Evolutionary conservation across 2,888 invertebrate species (phyloP), one percentile per base, ranked within the genome.

Genomic region (Troglohyphantes excavatus): DNA sequence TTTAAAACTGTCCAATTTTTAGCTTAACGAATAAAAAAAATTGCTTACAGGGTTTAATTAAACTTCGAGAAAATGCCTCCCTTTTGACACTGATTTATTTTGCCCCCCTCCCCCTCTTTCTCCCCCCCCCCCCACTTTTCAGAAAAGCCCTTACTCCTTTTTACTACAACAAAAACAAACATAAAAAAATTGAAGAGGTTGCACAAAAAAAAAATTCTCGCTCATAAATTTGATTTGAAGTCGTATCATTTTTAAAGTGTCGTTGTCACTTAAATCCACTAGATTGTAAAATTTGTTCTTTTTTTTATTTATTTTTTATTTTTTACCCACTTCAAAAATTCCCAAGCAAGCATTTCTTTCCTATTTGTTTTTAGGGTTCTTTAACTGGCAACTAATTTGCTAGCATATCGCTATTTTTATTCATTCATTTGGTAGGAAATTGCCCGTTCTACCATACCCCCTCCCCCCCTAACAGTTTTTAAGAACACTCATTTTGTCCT

Each of bases 161-260:
- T 88, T 88, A 27, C 43, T 27, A 29, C 70, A 59, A 82, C 26
- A 59, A 59, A 67, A 46, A 46, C 9, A 53, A 67, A 61, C 26
- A 33, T 70, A 33, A 76, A 82, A 82, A 75, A 27, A 21, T 59
- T 7, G n/a, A 53, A 26, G 67, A 73, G 68, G 67, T 88, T 75
- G 67, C 5, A n/a, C 0, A 53, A 63, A 68, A 79, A 88, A 88
- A 68, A 73, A 59, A 39, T 65, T 82, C 46, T 76, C 88, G 88
- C 88, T 82, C 88, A 88, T 88, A 88, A 88, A 88, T 68, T 82
- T 88, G 81, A 88, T 88, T 88, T 82, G 88, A 88, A 88, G 82
- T 88, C 75, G 88, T 88, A 88, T 88, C 88, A 82, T 82, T 88
- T 82, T 88, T 88, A 88, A 53, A 88, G 75, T 76, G 88, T 82